Evolutionary conservation across 2,113 vertebrate species (phyloP), one percentile per base, ranked within the genome.

Genomic region (Antennarius striatus): DNA sequence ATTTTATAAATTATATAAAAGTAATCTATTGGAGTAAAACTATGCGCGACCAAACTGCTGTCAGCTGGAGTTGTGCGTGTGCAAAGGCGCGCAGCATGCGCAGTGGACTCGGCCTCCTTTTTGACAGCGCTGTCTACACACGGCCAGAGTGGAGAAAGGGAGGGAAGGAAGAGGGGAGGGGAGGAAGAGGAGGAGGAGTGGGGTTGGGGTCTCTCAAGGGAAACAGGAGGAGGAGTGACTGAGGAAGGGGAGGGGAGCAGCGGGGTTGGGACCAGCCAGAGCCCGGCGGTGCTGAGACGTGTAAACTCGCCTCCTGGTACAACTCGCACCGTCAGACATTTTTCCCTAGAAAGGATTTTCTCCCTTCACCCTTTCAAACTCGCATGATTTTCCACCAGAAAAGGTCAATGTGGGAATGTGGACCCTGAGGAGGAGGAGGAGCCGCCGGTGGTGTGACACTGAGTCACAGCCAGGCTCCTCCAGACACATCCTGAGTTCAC

Each of bases 221-320:
- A 47, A 47, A 15, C 14, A 15, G 45, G 15, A 39, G 32, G 49
- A 68, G 59, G 75, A 62, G 58, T 63, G 63, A 63, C 54, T 11
- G 63, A 62, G 55, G 48, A 55, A 68, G 77, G 61, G 71, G 59
- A 51, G 55, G 77, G 54, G 72, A 17, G 71, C 58, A 29, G 71
- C 28, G 65, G 77, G 77, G 67, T 40, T 63, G 79, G 84, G 36
- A 73, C 68, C 76, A 83, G 73, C 52, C 79, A 52, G 63, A 79
- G 79, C 71, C 75, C 74, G 77, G 82, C 54, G 53, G 68, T 47
- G 82, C 83, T 82, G 81, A 84, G 80, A 81, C 82, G 78, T 82
- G 84, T 75, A 81, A 77, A 85, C 80, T 85, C 80, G 63, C 71
- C 67, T 72, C 75, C 62, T 90, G 91, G 92, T 91, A 89, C 89